Percentiles rank a stretch among this genome's conserved stretches.
phyloP scores from a whole-genome alignment of 2,888 invertebrate species.

The Gortyna flavago region DNA sequence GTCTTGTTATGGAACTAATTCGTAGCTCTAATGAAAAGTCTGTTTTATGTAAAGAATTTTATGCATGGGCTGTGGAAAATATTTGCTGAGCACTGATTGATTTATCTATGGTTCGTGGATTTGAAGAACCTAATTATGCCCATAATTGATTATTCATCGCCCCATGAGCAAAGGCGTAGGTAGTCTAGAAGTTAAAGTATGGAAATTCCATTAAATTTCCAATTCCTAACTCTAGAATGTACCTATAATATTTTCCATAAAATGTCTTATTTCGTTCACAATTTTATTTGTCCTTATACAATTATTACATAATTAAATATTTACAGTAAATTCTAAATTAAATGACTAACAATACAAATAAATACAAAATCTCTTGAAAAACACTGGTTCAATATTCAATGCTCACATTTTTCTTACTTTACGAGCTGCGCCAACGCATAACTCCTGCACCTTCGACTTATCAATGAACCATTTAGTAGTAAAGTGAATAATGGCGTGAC shows the following conservation, averaged over 20 bases:
- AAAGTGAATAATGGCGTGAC: constrained; percentile 66
- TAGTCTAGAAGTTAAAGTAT: constrained; percentile 11
- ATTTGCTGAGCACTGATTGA: constrained; percentile 45
- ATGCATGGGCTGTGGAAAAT: constrained; percentile 34
- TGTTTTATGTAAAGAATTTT: constrained; percentile 36
- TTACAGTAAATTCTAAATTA: not conserved
- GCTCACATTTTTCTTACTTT: constrained; percentile 38
- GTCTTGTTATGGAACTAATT: constrained; percentile 38
- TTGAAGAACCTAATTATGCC: constrained; percentile 30
- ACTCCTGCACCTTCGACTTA: constrained; percentile 52
- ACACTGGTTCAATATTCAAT: not conserved
- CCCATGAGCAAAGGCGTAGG: not conserved
- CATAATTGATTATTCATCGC: constrained; percentile 36
- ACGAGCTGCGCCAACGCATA: constrained; percentile 39
- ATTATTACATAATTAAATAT: not conserved
- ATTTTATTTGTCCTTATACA: not conserved
- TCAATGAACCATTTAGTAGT: constrained; percentile 64
- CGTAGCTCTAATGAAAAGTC: constrained; percentile 15
- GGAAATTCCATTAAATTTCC: not conserved
- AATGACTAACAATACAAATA: not conserved
- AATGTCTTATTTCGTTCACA: not conserved
- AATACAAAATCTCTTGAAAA: constrained; percentile 2
- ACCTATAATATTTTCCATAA: not conserved
- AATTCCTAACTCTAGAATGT: not conserved
- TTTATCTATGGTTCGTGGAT: constrained; percentile 34